Base-by-base conservation (phyloP, 37 sponge, comb jelly and placozoan genomes). In the Cliona cf. orientalis region DNA sequence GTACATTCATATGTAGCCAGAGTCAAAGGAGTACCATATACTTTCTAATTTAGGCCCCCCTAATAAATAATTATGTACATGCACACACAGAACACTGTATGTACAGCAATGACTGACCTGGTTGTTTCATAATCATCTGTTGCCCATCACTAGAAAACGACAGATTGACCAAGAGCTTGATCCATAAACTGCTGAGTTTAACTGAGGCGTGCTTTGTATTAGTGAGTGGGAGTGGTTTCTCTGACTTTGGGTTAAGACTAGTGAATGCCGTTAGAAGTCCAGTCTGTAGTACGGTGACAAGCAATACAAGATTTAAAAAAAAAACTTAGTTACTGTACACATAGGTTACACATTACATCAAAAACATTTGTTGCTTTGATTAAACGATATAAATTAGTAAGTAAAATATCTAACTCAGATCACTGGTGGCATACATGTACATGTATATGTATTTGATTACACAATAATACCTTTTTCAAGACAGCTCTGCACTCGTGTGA, bases 61-160 rank as follows among this genome's bases (percentile, higher is more conserved):
- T n/a, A n/a, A n/a, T n/a, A n/a, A n/a, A n/a, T n/a, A n/a, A n/a
- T n/a, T n/a, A n/a, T n/a, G n/a, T n/a, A n/a, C n/a, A n/a, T n/a
- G n/a, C n/a, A n/a, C n/a, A n/a, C n/a, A n/a, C n/a, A n/a, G 53
- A 9, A 49, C 53, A 49, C 53, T 9, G 14, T 49, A 14, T 49
- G 14, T 14, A 19, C 53, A 49, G 9, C 14, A 49, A 9, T 14
- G 9, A 72, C 46, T 45, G n/a, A 93, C 94, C 94, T 86, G 87
- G 69, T 56, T 37, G 38, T 46, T 66, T 89, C 37, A 72, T 42
- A 32, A 89, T 56, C 73, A 85, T 71, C 12, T 68, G 72, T 59
- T 86, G 92, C 41, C 94, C 94, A 71, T 93, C 94, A 40, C 46
- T 56, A n/a, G 82, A 89, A 72, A 89, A 75, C 23, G 94, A 82